Percentiles rank a stretch among this genome's conserved stretches.
These are phyloP conservation scores for Glyphotaelius pellucidus DNA, from an alignment of 2,888 invertebrate species.

Conservation along the genomic window DNA sequence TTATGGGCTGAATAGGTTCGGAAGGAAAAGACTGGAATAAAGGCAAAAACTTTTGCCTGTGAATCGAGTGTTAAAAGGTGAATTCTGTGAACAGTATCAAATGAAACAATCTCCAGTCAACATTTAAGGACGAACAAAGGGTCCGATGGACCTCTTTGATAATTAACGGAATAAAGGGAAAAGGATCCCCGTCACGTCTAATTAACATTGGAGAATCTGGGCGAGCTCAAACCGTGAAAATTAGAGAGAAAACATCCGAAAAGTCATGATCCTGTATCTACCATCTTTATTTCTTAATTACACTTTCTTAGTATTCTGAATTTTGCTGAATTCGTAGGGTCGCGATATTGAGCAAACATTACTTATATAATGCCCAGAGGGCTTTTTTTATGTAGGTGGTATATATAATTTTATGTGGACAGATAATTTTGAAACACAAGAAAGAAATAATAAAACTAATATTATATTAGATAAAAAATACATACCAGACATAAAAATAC, in stretches of 20 bases:
- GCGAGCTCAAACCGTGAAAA: not conserved
- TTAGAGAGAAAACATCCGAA: not conserved
- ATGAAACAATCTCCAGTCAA: conserved; percentile 16
- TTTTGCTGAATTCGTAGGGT: not conserved
- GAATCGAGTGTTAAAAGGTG: not conserved
- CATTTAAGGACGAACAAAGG: conserved; percentile 20
- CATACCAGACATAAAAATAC: too few relatives aligned
- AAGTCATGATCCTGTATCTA: not conserved
- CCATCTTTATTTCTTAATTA: not conserved
- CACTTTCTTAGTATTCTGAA: not conserved
- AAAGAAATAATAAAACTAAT: too few relatives aligned
- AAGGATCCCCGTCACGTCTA: not conserved
- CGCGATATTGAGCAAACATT: not conserved
- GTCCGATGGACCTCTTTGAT: not conserved
- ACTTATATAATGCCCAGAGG: too few relatives aligned
- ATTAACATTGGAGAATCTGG: not conserved
- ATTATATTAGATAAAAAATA: too few relatives aligned
- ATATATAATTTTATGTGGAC: too few relatives aligned
- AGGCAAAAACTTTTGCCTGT: not conserved
- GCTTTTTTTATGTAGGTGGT: too few relatives aligned
- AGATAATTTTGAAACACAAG: too few relatives aligned
- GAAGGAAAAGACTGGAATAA: not conserved
- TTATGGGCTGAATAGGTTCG: not conserved
- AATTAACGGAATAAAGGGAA: not conserved
- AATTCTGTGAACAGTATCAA: conserved; percentile 2